Base-by-base conservation (phyloP, 1,140 invertebrate genomes). In the Lepidurus apus region DNA sequence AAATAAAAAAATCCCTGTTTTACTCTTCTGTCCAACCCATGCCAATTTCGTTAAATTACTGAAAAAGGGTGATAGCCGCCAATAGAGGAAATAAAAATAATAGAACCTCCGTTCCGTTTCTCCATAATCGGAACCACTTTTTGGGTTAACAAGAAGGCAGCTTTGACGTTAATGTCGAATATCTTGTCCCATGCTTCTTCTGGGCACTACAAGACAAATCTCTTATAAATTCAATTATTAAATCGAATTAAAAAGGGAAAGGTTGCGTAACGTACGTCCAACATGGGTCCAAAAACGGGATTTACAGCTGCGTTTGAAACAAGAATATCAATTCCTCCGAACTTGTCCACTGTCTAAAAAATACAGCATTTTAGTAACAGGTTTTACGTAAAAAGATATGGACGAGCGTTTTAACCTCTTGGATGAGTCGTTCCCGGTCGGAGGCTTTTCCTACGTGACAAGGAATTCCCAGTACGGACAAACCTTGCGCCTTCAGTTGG, bases 261-360 rank as follows among this genome's bases (percentile, higher is more conserved):
- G 78, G 80, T 76, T 47, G 34, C 77, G 8, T n/a, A 73, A 84
- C 85, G 87, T 87, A 93, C 94, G 79, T 96, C 91, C 42, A 97
- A 85, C 74, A 96, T 89, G 76, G 89, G 87, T 74, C 93, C 93
- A 81, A 94, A 90, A 73, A 85, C 83, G 13, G 97, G 96, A 88
- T 97, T 99, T 4, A 91, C 91, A 74, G 94, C 97, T 74, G 96
- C 96, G 89, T 98, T 99, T 11, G 95, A 97, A 6, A 99, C 91
- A 6, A 99, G 85, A 83, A 98, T 96, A 87, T 98, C 96, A 45
- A 99, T 88, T 43, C 92, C 92, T 24, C 96, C 95, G 87, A 92
- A 96, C 84, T 92, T 91, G 84, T 94, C 93, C 82, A 92, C 90
- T 83, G 88, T 92, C 92, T 94, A 87, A 75, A 86, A 85, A 82